Evolutionary conservation across 2,888 invertebrate species (phyloP).

Genomic region (Leptopilina syphax): DNA sequence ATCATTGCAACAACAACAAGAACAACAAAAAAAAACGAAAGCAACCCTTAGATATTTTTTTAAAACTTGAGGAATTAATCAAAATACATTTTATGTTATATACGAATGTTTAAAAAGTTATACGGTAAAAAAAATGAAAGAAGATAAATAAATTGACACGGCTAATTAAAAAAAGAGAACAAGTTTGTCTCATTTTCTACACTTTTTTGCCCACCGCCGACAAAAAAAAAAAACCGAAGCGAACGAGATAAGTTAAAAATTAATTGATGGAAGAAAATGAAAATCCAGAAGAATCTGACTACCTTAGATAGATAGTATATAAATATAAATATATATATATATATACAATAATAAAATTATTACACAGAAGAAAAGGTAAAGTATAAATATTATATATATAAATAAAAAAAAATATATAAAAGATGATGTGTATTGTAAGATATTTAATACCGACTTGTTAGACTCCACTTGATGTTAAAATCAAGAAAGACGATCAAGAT

Average conservation of each 20-base stretch:
- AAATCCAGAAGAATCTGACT: constrained; percentile 68
- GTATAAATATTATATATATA: constrained; percentile 67
- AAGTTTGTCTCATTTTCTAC: constrained; percentile 53
- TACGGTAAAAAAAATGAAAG: no score
- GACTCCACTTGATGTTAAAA: constrained; percentile 65
- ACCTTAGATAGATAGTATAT: constrained; percentile 69
- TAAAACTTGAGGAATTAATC: constrained; percentile 15
- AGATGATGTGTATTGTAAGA: constrained; percentile 74
- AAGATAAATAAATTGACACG: constrained; percentile 53
- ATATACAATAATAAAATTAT: constrained; percentile 65
- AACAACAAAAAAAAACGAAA: constrained; percentile 39
- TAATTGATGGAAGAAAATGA: constrained; percentile 52
- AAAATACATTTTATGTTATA: constrained; percentile 20
- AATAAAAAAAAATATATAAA: constrained; percentile 67
- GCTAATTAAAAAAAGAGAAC: constrained; percentile 47
- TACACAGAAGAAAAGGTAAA: constrained; percentile 58
- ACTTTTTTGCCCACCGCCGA: constrained; percentile 59
- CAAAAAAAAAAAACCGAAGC: constrained; percentile 58
- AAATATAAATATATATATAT: no score
- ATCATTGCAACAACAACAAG: constrained; percentile 45
- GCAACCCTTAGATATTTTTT: constrained; percentile 31
- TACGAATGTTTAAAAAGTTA: constrained; percentile 2
- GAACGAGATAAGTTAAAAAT: constrained; percentile 57
- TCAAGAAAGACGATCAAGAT: constrained; percentile 55
- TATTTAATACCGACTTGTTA: constrained; percentile 74